phyloP scores from a whole-genome alignment of 2,888 invertebrate genomes.

The Asteroscopus sphinx region DNA sequence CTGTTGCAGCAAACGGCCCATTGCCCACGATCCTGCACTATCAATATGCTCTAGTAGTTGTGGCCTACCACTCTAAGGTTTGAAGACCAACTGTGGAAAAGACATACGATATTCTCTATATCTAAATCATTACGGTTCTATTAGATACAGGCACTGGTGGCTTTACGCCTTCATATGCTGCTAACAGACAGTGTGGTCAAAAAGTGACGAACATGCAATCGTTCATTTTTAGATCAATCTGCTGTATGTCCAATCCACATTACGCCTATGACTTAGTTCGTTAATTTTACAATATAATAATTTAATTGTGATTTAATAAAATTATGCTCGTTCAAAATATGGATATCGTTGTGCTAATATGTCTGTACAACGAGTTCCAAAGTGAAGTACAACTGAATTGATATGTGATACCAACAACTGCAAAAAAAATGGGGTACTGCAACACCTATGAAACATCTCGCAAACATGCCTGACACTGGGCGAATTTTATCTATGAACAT shows the following conservation, averaged over 20 bases:
- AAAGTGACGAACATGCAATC: slow-evolving; percentile 12
- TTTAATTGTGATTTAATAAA: slow-evolving; percentile 55
- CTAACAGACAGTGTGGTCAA: slow-evolving; percentile 20
- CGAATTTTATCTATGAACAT: slow-evolving; percentile 85
- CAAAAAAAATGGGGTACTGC: slow-evolving; percentile 71
- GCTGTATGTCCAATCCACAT: slow-evolving; percentile 69
- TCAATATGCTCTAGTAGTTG: slow-evolving; percentile 42
- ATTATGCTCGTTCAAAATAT: slow-evolving; percentile 57
- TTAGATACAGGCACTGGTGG: slow-evolving; percentile 64
- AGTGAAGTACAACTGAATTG: slow-evolving; percentile 60
- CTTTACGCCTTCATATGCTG: slow-evolving; percentile 51
- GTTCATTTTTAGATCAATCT: slow-evolving; percentile 20
- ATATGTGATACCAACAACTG: slow-evolving; percentile 73
- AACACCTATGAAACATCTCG: slow-evolving; percentile 68
- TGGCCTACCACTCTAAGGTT: slow-evolving; percentile 55
- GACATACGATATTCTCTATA: slow-evolving; percentile 63
- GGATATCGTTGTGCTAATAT: slow-evolving; percentile 40
- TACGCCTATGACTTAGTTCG: slow-evolving; percentile 48
- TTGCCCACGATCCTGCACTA: slow-evolving; percentile 60
- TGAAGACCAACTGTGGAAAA: slow-evolving; percentile 59
- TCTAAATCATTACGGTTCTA: slow-evolving; percentile 53
- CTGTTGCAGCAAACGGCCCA: slow-evolving; percentile 58
- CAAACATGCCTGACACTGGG: slow-evolving; percentile 72
- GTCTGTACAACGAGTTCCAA: slow-evolving; percentile 47
- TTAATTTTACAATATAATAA: slow-evolving; percentile 51